Evolutionary conservation across 2,113 vertebrate genomes (phyloP).

Genomic region (Trichechus manatus): DNA sequence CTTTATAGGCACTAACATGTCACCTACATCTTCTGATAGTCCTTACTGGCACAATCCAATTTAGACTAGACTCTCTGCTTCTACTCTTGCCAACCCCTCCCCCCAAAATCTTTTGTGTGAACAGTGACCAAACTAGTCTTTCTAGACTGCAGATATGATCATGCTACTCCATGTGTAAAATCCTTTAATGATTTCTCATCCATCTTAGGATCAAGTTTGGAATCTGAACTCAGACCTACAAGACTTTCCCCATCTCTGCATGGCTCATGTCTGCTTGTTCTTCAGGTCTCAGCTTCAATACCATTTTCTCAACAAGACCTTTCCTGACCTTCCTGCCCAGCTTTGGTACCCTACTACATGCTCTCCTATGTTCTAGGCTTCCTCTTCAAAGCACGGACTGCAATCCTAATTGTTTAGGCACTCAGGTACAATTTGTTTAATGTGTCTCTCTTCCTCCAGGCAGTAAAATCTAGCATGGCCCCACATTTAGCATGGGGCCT

Average conservation of each 20-base stretch:
- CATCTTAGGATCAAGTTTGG: background rate
- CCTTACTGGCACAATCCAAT: background rate
- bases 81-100: background rate
- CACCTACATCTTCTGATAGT: background rate
- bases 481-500: background rate
- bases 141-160: background rate
- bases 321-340: background rate
- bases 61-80: background rate
- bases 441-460: background rate
- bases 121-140: background rate
- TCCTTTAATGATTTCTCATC: background rate
- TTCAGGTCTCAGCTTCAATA: background rate
- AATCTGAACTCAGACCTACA: background rate
- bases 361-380: background rate
- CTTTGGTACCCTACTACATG: background rate
- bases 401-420: background rate
- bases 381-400: background rate
- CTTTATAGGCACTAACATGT: background rate
- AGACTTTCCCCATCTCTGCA: background rate
- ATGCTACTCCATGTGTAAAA: background rate
- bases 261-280: background rate
- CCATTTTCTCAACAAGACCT: conserved; percentile 33
- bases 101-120: background rate
- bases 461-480: background rate
- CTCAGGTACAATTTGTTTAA: background rate